Percentiles rank a stretch among this genome's conserved stretches.
phyloP scores from a whole-genome alignment of 2,888 invertebrate species.

The Ectemnius cavifrons region DNA sequence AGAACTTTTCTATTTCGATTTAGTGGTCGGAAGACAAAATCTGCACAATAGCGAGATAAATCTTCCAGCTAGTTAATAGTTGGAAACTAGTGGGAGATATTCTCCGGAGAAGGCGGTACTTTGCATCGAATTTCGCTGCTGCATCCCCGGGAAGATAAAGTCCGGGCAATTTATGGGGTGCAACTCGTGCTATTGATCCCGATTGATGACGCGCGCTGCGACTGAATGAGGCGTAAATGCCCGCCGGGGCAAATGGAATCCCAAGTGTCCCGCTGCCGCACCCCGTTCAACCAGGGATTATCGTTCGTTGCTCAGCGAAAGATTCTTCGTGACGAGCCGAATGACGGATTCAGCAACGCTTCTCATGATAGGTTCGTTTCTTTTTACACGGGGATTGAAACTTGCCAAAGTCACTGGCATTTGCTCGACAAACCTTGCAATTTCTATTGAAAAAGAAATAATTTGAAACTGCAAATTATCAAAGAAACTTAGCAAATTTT shows the following conservation, averaged over 20 bases:
- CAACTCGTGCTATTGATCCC: constrained; percentile 8
- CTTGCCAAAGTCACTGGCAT: no score
- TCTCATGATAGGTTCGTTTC: no score
- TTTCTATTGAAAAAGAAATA: no score
- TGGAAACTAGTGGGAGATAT: no score
- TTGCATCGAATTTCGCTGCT: constrained; percentile 20
- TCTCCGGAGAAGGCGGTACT: constrained; percentile 6
- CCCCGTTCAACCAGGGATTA: constrained; percentile 12
- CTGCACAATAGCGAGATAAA: no score
- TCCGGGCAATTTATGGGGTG: constrained; percentile 7
- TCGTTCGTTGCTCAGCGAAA: constrained; percentile 28
- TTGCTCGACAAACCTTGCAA: no score
- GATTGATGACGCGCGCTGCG: constrained; percentile 2
- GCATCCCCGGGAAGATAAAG: constrained; percentile 23
- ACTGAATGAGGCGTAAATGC: constrained; percentile 6
- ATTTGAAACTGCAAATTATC: no score
- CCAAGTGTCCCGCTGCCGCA: constrained; percentile 1
- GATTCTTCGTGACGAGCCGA: not conserved
- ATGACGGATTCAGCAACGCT: not conserved
- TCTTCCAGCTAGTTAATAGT: no score
- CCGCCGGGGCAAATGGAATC: not conserved
- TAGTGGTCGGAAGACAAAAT: no score
- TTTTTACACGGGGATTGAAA: no score
- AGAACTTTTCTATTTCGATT: no score
- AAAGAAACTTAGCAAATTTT: no score